Percentiles rank a stretch among this genome's conserved stretches.
Conservation (phyloP, 1,140 invertebrate genomes). For the Solenopsis invicta region DNA sequence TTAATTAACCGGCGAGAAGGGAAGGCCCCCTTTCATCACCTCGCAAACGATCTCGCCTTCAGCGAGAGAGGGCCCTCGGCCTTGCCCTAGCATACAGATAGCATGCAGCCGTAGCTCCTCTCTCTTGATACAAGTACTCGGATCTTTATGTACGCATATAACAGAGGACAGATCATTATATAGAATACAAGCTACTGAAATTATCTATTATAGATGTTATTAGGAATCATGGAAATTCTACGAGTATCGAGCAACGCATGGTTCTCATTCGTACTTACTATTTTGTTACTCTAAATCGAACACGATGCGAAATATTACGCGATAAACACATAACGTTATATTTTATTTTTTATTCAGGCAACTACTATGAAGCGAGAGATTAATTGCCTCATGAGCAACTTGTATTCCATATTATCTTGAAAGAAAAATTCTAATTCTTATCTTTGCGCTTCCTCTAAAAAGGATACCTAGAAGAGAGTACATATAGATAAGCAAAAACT, state of each 20-base stretch:
- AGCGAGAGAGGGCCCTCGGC: constrained; percentile 53
- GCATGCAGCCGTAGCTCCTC: background rate
- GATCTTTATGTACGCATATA: background rate
- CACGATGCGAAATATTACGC: too few species aligned
- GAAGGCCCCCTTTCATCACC: constrained; percentile 86
- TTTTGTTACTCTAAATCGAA: background rate
- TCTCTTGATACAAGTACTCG: background rate
- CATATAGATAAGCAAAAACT: background rate
- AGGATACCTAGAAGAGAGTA: background rate
- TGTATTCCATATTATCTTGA: background rate
- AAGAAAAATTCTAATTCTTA: background rate
- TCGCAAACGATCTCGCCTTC: constrained; percentile 81
- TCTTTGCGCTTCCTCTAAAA: background rate
- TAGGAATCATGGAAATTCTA: background rate
- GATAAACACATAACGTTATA: background rate
- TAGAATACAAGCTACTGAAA: background rate
- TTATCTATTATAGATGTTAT: background rate
- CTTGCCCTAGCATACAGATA: constrained; percentile 60
- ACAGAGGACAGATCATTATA: background rate
- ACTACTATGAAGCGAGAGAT: too few species aligned
- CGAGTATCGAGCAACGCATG: background rate
- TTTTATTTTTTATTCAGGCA: background rate
- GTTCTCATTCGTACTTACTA: background rate
- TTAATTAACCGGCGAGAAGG: constrained; percentile 86
- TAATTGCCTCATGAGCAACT: background rate